A percentile compares a stretch with the other conserved stretches of the same genome.
Evolutionary conservation across 2,797 vertebrate species (phyloP).

Genomic region (Falco novaeseelandiae): DNA sequence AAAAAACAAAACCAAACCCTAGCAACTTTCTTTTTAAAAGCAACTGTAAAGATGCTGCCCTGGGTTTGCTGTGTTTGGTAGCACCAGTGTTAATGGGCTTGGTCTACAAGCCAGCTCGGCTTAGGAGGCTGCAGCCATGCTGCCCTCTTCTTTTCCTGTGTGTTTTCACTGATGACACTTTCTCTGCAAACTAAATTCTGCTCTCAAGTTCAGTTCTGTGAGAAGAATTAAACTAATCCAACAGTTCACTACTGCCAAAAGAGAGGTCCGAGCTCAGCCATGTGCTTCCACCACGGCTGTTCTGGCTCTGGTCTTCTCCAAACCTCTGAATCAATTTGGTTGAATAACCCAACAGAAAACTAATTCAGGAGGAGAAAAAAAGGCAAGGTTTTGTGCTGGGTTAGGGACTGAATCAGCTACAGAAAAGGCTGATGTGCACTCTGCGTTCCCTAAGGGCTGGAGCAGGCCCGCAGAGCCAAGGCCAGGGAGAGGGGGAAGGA

Average conservation of each 20-base stretch:
- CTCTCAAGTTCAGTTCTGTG: neutral
- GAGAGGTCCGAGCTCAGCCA: neutral
- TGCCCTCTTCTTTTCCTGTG: neutral
- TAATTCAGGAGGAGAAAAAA: neutral
- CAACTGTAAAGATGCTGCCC: neutral
- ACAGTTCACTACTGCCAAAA: neutral
- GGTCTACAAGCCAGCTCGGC: neutral
- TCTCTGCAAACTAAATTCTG: neutral
- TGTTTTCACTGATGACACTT: neutral
- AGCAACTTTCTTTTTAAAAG: neutral
- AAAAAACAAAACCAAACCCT: accelerated
- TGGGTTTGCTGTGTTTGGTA: neutral
- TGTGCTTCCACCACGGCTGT: neutral
- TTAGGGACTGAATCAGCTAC: neutral
- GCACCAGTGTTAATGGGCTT: neutral
- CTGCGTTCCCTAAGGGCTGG: neutral
- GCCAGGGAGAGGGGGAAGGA: neutral
- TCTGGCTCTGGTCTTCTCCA: neutral
- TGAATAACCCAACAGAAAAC: neutral
- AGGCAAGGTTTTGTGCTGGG: neutral
- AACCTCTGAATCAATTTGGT: neutral
- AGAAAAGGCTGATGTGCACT: neutral
- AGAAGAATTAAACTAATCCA: neutral
- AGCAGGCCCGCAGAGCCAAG: neutral
- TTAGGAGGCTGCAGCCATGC: neutral